Evolutionary conservation across 2,888 invertebrate genomes (phyloP).

Genomic region (Epistrophella euchroma): DNA sequence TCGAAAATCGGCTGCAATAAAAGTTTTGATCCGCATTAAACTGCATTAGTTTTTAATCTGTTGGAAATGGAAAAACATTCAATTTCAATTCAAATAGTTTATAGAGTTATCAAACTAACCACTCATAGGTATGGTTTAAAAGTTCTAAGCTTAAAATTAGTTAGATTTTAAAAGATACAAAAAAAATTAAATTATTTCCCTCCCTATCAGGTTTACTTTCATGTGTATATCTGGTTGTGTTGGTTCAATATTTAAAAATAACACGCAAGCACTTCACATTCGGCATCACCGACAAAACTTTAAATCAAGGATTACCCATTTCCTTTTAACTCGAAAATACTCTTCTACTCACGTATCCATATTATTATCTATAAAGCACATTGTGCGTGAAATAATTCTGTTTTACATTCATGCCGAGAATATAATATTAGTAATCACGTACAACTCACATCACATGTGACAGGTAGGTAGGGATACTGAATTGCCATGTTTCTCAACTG

Average conservation of each 20-base stretch:
- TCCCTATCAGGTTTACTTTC: no score
- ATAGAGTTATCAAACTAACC: not conserved
- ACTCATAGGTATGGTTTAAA: constrained; percentile 5
- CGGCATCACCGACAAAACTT: constrained; percentile 35
- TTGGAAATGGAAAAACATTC: not conserved
- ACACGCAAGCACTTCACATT: constrained; percentile 4
- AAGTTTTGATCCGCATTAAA: no score
- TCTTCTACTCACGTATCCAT: not conserved
- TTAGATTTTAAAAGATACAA: not conserved
- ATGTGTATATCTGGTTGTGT: constrained; percentile 22
- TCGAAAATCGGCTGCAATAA: no score
- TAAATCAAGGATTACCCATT: constrained; percentile 33
- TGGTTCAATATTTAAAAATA: constrained; percentile 61
- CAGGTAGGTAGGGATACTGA: constrained; percentile 53
- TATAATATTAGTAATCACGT: constrained; percentile 53
- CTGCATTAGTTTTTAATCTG: constrained; percentile 1
- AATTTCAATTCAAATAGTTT: constrained; percentile 4
- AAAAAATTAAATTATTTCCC: not conserved
- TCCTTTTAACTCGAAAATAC: not conserved
- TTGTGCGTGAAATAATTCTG: constrained; percentile 70
- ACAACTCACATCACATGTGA: constrained; percentile 53
- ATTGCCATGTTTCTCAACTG: constrained; percentile 41
- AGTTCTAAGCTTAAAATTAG: constrained; percentile 16
- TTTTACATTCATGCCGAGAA: constrained; percentile 68
- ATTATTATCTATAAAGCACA: not conserved